phyloP scores from a whole-genome alignment of 2,113 vertebrate species.

The Pituophis catenifer region DNA sequence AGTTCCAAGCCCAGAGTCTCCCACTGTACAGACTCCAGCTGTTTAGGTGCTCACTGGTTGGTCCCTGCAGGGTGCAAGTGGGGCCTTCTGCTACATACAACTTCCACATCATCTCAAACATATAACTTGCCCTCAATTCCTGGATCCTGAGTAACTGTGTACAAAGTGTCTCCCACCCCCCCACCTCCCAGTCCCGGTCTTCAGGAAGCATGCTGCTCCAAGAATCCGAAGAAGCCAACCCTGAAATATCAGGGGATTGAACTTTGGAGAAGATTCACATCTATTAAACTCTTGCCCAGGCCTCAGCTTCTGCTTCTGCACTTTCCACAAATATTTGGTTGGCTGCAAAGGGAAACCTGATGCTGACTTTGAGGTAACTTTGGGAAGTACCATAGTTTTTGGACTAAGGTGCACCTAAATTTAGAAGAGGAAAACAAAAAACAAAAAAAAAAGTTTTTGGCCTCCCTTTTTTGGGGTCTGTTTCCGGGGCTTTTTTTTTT shows the following conservation, averaged over 20 bases:
- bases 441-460: too few species aligned
- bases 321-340: neutral
- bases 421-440: too few species aligned
- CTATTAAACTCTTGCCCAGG: neutral
- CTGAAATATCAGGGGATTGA: neutral
- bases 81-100: neutral
- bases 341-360: too few species aligned
- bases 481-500: too few species aligned
- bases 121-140: neutral
- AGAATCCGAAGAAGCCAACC: neutral
- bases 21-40: neutral
- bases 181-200: too few species aligned
- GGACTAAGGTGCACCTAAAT: too few species aligned
- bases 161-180: too few species aligned
- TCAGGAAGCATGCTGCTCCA: neutral
- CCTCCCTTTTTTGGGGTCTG: too few species aligned
- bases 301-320: neutral
- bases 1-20: neutral
- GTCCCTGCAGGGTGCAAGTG: neutral
- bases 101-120: neutral
- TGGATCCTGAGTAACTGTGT: too few species aligned
- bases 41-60: neutral
- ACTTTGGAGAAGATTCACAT: neutral
- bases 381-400: too few species aligned
- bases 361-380: neutral